phyloP scores from a whole-genome alignment of 2,113 vertebrate genomes.

The Lepisosteus osseus region DNA sequence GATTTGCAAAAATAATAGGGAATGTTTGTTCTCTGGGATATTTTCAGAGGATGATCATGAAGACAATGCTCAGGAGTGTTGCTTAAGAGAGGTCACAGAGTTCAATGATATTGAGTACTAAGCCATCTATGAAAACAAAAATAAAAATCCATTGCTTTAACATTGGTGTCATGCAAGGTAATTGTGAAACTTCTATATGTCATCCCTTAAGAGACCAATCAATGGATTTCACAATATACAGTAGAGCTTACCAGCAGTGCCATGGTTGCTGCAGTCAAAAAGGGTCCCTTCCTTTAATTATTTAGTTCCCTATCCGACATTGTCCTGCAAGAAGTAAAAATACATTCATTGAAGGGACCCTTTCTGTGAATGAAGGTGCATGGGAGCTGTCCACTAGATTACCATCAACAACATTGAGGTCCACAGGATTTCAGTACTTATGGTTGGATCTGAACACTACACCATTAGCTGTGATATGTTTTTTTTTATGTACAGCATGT shows the following conservation, averaged over 20 bases:
- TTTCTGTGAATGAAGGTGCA: constrained; percentile 65
- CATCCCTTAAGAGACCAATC: constrained; percentile 49
- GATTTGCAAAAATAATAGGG: no score
- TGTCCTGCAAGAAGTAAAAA: constrained; percentile 80
- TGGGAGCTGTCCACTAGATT: constrained; percentile 58
- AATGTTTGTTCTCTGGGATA: no score
- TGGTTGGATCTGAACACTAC: constrained; percentile 44
- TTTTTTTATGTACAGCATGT: no score
- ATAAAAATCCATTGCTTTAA: not conserved
- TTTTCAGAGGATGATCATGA: no score
- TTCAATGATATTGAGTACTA: no score
- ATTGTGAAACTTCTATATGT: constrained; percentile 22
- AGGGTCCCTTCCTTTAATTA: constrained; percentile 82
- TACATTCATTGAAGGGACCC: constrained; percentile 77
- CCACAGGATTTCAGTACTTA: constrained; percentile 36
- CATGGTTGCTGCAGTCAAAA: constrained; percentile 79
- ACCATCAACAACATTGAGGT: constrained; percentile 63
- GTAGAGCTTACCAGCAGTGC: constrained; percentile 80
- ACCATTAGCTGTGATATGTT: not conserved
- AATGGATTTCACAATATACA: constrained; percentile 71
- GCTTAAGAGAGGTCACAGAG: no score
- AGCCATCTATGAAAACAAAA: constrained; percentile 6
- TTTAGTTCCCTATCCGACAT: constrained; percentile 81
- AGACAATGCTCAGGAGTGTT: no score
- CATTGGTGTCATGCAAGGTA: constrained; percentile 35